Evolutionary conservation across 2,113 vertebrate genomes (phyloP).

Genomic region (Gallinago paraguaiae): DNA sequence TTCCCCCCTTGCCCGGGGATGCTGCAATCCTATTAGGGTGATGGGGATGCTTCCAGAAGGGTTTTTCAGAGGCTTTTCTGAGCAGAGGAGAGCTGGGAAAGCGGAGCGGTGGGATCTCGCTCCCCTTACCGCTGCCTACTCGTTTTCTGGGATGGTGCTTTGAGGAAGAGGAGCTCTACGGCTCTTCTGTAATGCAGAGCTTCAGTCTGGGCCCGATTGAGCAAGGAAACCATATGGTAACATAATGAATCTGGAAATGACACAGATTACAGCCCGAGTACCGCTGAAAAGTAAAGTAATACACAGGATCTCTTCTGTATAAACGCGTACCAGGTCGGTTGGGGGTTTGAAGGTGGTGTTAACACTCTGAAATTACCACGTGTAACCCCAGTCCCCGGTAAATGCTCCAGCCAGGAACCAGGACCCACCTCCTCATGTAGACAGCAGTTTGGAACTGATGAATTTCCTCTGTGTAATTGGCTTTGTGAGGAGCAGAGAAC

Average conservation of each 20-base stretch:
- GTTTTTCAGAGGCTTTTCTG: not conserved
- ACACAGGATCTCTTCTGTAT: accelerated
- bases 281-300: not conserved
- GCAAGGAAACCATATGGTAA: not conserved
- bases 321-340: accelerated
- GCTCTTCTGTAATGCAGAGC: not conserved
- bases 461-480: not conserved
- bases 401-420: accelerated
- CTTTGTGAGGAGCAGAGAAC: not conserved
- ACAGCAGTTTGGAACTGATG: not conserved
- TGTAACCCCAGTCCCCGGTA: accelerated
- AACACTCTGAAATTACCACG: accelerated
- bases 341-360: not conserved
- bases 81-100: not conserved
- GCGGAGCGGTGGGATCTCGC: accelerated
- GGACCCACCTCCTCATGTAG: not conserved
- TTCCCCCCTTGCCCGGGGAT: not conserved
- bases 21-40: not conserved
- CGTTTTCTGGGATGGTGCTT: not conserved
- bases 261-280: not conserved
- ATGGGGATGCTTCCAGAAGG: not conserved
- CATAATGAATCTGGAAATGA: accelerated
- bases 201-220: not conserved
- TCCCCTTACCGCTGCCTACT: not conserved
- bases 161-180: not conserved